These are phyloP conservation scores for Tarsius wallacei DNA, from an alignment of 2,797 vertebrate species.

Conservation along the genomic window DNA sequence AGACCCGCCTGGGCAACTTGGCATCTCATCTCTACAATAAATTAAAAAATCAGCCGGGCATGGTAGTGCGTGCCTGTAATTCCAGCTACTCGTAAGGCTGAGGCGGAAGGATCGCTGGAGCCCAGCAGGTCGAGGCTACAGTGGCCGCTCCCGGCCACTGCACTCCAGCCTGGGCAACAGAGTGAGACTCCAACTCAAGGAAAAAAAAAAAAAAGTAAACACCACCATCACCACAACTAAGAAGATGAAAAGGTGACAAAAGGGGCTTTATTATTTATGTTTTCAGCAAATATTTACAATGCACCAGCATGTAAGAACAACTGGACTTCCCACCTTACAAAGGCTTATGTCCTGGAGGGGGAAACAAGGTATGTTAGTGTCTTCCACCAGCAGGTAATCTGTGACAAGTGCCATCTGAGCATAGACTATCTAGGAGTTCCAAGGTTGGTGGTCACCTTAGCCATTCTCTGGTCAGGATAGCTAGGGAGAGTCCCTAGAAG, in stretches of 20 bases:
- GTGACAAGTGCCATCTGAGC: background rate
- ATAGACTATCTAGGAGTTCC: background rate
- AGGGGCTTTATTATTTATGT: slow-evolving; percentile 4
- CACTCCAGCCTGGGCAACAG: too few species aligned
- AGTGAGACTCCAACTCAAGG: too few species aligned
- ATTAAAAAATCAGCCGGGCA: too few species aligned
- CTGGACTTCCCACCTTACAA: background rate
- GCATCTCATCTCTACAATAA: too few species aligned
- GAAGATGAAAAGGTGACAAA: background rate
- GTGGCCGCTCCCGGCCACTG: too few species aligned
- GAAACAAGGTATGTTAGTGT: background rate
- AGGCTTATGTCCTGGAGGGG: background rate
- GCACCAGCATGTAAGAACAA: background rate
- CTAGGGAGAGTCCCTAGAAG: background rate
- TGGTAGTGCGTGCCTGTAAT: too few species aligned
- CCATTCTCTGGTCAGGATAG: background rate
- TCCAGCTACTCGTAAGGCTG: too few species aligned
- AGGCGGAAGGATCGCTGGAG: too few species aligned
- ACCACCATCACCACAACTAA: background rate
- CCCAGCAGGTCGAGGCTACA: too few species aligned
- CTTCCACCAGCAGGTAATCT: background rate
- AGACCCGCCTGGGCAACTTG: too few species aligned
- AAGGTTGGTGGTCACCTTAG: background rate
- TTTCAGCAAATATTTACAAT: slow-evolving; percentile 53
- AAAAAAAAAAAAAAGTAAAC: too few species aligned